phyloP scores from a whole-genome alignment of 2,888 invertebrate species.

The Cryptocephalus moraei region DNA sequence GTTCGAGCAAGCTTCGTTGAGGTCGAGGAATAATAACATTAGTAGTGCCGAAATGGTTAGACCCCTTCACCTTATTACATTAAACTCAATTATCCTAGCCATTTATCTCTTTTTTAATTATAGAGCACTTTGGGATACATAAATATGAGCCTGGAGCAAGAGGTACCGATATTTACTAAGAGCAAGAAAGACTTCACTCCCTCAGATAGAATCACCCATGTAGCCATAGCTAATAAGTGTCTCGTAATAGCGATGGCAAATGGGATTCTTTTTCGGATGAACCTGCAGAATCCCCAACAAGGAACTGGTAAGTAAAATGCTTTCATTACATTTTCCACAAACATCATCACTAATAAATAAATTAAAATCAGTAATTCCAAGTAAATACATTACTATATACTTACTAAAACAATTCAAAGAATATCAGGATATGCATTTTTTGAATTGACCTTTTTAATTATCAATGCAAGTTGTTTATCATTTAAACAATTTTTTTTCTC shows the following conservation, averaged over 20 bases:
- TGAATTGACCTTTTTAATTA: too few species aligned
- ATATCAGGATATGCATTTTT: too few species aligned
- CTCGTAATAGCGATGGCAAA: constrained; percentile 78
- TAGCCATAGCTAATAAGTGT: constrained; percentile 73
- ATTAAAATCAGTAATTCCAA: neutral
- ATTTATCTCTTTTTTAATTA: constrained; percentile 4
- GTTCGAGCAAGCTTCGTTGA: constrained; percentile 68
- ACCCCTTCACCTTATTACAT: too few species aligned
- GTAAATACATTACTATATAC: too few species aligned
- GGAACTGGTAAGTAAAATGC: constrained; percentile 53
- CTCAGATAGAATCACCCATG: constrained; percentile 66
- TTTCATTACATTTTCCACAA: neutral
- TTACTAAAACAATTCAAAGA: too few species aligned
- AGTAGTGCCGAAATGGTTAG: constrained; percentile 40
- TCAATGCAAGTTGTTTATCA: too few species aligned
- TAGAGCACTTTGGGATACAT: constrained; percentile 44
- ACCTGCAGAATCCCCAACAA: constrained; percentile 67
- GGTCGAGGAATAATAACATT: constrained; percentile 35
- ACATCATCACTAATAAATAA: neutral
- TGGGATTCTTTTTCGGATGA: constrained; percentile 68
- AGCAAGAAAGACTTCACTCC: constrained; percentile 74
- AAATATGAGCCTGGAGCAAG: constrained; percentile 55
- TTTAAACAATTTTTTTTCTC: too few species aligned
- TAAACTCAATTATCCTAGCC: too few species aligned
- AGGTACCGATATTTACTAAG: constrained; percentile 78